Base-by-base conservation (phyloP, 2,113 vertebrate genomes). In the Colius striatus region DNA sequence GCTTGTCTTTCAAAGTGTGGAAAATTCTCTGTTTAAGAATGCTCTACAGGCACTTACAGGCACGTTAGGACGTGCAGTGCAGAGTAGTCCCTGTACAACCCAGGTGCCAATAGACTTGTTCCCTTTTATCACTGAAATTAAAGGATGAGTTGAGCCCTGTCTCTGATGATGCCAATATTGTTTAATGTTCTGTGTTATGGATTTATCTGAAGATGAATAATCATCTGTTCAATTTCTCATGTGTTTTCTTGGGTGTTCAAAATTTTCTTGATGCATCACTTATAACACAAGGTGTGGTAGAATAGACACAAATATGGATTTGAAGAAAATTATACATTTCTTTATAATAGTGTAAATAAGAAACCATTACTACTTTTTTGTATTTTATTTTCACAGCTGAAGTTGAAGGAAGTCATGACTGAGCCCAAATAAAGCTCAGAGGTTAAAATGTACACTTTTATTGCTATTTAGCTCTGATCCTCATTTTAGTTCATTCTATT, bases 121-220 rank as follows among this genome's bases (percentile, higher is more conserved):
- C 43, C 8, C 36, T 85, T 89, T 83, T 77, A 90, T 51, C 38
- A 4, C 84, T 87, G 88, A 63, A 80, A 67, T 88, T 53, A 85
- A 47, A 70, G 58, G 41, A 43, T 32, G 78, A 54, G 75, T 48
- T 90, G 71, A 83, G 60, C 81, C 84, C 73, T 45, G 67, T 7
- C n/a, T 89, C 63, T 70, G 84, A 79, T 70, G 51, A 54, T 73
- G 87, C 47, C 78, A 83, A 26, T 73, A 91, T 63, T 88, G 78
- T 70, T 94, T 94, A 91, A 66, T 88, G 91, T 90, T 90, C 81
- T 91, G 62, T 89, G 27, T 89, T 83, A 91, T 34, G 48, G 91
- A 95, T 93, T 92, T 77, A 91, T 26, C 67, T 88, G 54, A 45
- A 83, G 36, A 47, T 80, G 75, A 85, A 30, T 60, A 55, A 66